Evolutionary conservation across 1,140 invertebrate species (phyloP).

Genomic region (Philopotamus ludificatus): DNA sequence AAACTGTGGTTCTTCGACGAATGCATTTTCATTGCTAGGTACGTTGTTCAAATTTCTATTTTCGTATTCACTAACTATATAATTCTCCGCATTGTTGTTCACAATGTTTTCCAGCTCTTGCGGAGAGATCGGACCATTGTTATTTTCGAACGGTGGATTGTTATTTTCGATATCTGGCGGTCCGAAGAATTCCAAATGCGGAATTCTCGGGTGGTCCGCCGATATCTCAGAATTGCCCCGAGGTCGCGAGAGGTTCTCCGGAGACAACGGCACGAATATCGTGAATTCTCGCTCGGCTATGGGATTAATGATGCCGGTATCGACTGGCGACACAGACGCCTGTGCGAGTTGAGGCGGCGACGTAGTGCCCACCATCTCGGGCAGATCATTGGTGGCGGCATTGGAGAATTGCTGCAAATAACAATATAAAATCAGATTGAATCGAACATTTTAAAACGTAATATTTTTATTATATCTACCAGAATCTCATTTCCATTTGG

Average conservation of each 20-base stretch:
- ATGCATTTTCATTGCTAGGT: slow-evolving; percentile 9
- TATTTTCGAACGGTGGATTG: slow-evolving; percentile 54
- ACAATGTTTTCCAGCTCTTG: slow-evolving; percentile 58
- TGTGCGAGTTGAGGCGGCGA: background rate
- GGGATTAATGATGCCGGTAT: slow-evolving; percentile 36
- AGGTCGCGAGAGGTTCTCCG: slow-evolving; percentile 2
- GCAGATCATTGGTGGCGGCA: slow-evolving; percentile 5
- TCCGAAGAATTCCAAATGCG: background rate
- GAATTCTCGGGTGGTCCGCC: slow-evolving; percentile 4
- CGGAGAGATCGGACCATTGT: slow-evolving; percentile 56
- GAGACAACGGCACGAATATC: slow-evolving; percentile 29
- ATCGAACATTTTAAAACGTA: background rate
- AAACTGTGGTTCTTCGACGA: slow-evolving; percentile 16
- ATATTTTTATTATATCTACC: slow-evolving; percentile 19
- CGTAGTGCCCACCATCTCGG: slow-evolving; percentile 20
- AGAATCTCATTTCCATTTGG: slow-evolving; percentile 28
- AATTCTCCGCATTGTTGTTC: slow-evolving; percentile 56
- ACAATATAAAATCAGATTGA: background rate
- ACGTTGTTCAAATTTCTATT: slow-evolving; percentile 35
- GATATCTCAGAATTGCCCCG: background rate
- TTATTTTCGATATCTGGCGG: slow-evolving; percentile 39
- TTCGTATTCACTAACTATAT: slow-evolving; percentile 46
- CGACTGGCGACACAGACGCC: slow-evolving; percentile 1
- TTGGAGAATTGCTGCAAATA: slow-evolving; percentile 23
- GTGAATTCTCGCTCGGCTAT: slow-evolving; percentile 34